Percentiles rank a stretch among this genome's conserved stretches.
Evolutionary conservation across 2,888 invertebrate species (phyloP).

Genomic region (Cactoblastis cactorum): DNA sequence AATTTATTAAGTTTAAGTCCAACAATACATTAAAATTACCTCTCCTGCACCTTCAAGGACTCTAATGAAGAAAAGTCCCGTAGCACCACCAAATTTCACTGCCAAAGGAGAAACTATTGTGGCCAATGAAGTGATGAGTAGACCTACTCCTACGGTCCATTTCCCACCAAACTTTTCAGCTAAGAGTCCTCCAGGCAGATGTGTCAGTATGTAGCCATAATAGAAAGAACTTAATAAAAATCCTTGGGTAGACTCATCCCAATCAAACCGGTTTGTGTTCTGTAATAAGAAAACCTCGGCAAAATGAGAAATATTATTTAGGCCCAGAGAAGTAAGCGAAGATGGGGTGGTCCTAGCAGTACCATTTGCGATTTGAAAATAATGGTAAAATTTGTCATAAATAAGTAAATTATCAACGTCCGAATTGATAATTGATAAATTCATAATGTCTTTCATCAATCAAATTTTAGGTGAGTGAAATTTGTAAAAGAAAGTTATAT

Average conservation of each 20-base stretch:
- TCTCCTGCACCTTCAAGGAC: conserved; percentile 81
- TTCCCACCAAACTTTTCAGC: conserved; percentile 92
- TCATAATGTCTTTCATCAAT: too few species aligned
- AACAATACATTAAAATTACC: conserved; percentile 36
- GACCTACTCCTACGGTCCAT: conserved; percentile 88
- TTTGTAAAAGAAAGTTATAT: too few species aligned
- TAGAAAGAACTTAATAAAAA: conserved; percentile 89
- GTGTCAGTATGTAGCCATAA: conserved; percentile 90
- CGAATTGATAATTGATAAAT: too few species aligned
- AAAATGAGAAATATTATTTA: neutral
- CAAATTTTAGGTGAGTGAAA: too few species aligned
- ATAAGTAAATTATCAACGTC: too few species aligned
- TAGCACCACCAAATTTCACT: conserved; percentile 76
- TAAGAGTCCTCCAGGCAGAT: conserved; percentile 89
- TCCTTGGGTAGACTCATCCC: conserved; percentile 85
- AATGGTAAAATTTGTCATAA: too few species aligned
- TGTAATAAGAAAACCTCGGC: conserved; percentile 24
- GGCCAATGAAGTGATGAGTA: conserved; percentile 87
- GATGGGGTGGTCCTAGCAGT: too few species aligned
- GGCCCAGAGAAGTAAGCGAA: too few species aligned
- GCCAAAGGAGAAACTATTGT: conserved; percentile 87
- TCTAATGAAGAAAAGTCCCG: conserved; percentile 76
- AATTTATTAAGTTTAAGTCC: too few species aligned
- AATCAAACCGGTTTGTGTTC: conserved; percentile 76
- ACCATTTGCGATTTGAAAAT: too few species aligned